Conservation (phyloP, 2,888 invertebrate species). For the Drosophila colorata region DNA sequence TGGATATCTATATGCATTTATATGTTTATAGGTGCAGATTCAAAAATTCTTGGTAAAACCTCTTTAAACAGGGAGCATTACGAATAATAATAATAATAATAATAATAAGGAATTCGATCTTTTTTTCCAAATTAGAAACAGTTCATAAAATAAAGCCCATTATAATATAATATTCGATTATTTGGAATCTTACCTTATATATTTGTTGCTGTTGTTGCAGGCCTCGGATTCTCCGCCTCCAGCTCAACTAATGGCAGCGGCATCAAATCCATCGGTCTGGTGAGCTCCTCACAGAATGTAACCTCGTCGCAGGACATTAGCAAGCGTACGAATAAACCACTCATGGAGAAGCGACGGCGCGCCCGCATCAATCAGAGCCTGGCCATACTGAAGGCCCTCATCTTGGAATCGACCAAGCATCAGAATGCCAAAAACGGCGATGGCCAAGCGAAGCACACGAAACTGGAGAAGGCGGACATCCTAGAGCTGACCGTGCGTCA, state of each 20-base stretch:
- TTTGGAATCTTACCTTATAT: not conserved
- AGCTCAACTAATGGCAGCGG: slow-evolving; percentile 75
- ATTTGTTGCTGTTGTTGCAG: slow-evolving; percentile 19
- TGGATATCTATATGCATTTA: too few species aligned
- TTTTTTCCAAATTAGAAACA: too few species aligned
- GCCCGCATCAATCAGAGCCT: slow-evolving; percentile 91
- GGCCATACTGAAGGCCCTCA: slow-evolving; percentile 90
- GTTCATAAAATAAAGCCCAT: too few species aligned
- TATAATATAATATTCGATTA: not conserved
- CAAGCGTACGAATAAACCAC: slow-evolving; percentile 90
- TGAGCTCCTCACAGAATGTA: slow-evolving; percentile 84
- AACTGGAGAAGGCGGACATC: slow-evolving; percentile 93
- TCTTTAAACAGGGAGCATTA: too few species aligned
- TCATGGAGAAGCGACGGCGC: slow-evolving; percentile 91
- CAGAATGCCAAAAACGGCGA: slow-evolving; percentile 84
- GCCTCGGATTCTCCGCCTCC: slow-evolving; percentile 76
- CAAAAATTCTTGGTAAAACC: too few species aligned
- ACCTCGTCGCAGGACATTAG: slow-evolving; percentile 84
- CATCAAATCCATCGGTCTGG: slow-evolving; percentile 82
- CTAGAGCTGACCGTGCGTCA: slow-evolving; percentile 93
- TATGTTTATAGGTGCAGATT: too few species aligned
- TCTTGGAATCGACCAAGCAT: slow-evolving; percentile 89
- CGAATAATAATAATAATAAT: too few species aligned
- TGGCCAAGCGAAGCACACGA: slow-evolving; percentile 90
- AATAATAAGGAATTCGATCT: too few species aligned